Evolutionary conservation across 1,140 invertebrate genomes (phyloP), one percentile per base, ranked within the genome.

Genomic region (Tetragnatha versicolor): DNA sequence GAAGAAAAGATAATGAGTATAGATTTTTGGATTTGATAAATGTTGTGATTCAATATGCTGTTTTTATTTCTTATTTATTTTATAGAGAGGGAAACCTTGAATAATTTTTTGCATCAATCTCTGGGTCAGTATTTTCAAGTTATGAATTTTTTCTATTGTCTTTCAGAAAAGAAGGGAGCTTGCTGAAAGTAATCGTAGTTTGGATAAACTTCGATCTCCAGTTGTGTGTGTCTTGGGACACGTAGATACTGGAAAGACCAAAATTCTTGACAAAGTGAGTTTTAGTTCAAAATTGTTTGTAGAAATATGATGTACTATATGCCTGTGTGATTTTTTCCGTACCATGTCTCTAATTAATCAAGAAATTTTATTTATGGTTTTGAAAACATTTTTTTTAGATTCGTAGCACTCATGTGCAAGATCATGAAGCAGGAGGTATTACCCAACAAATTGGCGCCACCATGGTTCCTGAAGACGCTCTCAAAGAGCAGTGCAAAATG

Each of bases 361-460:
- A n/a, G n/a, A n/a, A n/a, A n/a, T n/a, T n/a, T n/a, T n/a, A n/a
- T n/a, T n/a, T n/a, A n/a, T n/a, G n/a, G n/a, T n/a, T n/a, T n/a
- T n/a, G n/a, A n/a, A n/a, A n/a, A n/a, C n/a, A n/a, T n/a, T 63
- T 12, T 39, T 12, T 3, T 65, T 72, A 85, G 80, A 87, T 98
- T 39, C 89, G 96, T 33, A 89, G 95, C 45, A 98, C 95, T 0
- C 93, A 98, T 86, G 98, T 99, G 0, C 98, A 99, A 87, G 97
- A 99, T 84, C 94, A 94, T 17, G 98, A 99, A 88, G 98, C 98
- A 33, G 98, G 98, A 80, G 98, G 98, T 81, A 99, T 99, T 73
- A 99, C 98, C 0, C 98, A 99, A 87, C 98, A 99, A 88, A 99
- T 99, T 83, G 98, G 98, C 83, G 98, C 98, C 20, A 99, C 98